Evolutionary conservation across 2,113 vertebrate species (phyloP).

Genomic region (Danio rerio): GRCz12tu NC_133185.1:30058501-30059000

Average conservation of each 20-base stretch:
- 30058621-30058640: conserved; percentile 8
- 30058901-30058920: background rate
- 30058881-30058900: background rate
- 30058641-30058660: conserved; percentile 13
- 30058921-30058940: too few species aligned
- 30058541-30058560: conserved; percentile 23
- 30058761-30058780: conserved; percentile 31
- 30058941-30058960: too few species aligned
- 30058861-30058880: background rate
- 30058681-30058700: background rate
- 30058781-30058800: background rate
- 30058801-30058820: background rate
- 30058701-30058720: conserved; percentile 27
- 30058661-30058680: conserved; percentile 34
- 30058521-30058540: conserved; percentile 27
- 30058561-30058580: background rate
- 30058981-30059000: too few species aligned
- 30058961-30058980: too few species aligned
- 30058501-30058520: conserved; percentile 27
- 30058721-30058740: background rate
- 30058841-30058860: background rate
- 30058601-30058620: conserved; percentile 29
- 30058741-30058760: conserved; percentile 6
- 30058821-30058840: conserved; percentile 10
- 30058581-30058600: conserved; percentile 16